phyloP scores from a whole-genome alignment of 2,797 vertebrate species.

The Catamblyrhynchus diadema region DNA sequence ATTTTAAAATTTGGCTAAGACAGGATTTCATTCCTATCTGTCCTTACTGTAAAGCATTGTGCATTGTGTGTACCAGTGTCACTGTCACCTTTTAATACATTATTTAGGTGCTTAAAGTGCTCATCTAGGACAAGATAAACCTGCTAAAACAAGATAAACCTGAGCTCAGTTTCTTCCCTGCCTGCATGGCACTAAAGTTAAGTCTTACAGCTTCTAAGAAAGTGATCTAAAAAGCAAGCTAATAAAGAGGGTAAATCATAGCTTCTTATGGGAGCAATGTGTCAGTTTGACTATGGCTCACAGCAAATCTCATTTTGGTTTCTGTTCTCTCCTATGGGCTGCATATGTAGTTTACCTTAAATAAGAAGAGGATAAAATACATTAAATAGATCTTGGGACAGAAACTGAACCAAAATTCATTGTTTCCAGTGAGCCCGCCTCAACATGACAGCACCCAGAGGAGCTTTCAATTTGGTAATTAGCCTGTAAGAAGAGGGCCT shows the following conservation, averaged over 20 bases:
- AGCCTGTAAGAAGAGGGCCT: not conserved
- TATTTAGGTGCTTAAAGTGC: not conserved
- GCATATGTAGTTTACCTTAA: not conserved
- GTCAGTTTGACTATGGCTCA: not conserved
- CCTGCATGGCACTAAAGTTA: not conserved
- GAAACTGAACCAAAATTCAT: not conserved
- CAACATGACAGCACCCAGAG: not conserved
- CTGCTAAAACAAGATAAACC: not conserved
- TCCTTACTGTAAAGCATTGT: not conserved
- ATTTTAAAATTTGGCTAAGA: not conserved
- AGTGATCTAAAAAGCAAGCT: not conserved
- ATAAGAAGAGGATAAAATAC: not conserved
- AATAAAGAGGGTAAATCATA: not conserved
- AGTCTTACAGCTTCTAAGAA: not conserved
- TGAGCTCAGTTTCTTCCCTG: not conserved
- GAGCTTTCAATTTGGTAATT: not conserved
- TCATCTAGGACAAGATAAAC: not conserved
- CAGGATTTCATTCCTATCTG: not conserved
- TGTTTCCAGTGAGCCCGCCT: not conserved
- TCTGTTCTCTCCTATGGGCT: not conserved
- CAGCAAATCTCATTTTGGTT: not conserved
- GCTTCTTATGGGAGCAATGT: not conserved
- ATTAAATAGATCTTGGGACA: not conserved
- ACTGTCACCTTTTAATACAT: not conserved
- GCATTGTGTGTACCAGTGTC: fast-evolving